Base-by-base conservation (phyloP, 2,888 invertebrate genomes). In the Platycheirus albimanus region DNA sequence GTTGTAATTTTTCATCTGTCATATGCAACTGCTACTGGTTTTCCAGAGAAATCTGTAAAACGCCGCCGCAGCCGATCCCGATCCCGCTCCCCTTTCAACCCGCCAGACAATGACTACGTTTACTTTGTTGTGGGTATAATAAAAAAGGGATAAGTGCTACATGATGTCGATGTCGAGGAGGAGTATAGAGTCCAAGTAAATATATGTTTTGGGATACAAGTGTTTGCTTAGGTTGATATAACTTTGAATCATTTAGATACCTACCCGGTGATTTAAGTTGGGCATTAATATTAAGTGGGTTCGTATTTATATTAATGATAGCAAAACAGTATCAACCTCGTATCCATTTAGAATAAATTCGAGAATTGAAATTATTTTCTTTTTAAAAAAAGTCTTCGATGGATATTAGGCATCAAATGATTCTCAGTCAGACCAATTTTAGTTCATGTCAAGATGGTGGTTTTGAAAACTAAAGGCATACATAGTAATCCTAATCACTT, bases 11-110 rank as follows among this genome's bases (percentile, higher is more conserved):
- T 85, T 86, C 86, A 85, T 85, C 67, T 86, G 84, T 85, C 85
- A 85, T 86, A 85, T 72, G 71, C 76, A 66, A 84, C 71, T 76
- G 86, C 86, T 86, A 86, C 86, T 86, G 86, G 86, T 86, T 85
- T 86, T 86, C 86, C 85, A 84, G 67, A 64, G 86, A 86, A 86
- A 74, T 85, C 24, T 47, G 76, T 78, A 47, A 67, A 61, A 79
- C 51, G 64, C 69, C 71, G 41, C 38, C 15, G 56, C 17, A 36
- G 15, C 58, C 10, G 43, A 49, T n/a, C n/a, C n/a, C n/a, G n/a
- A n/a, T n/a, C n/a, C n/a, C n/a, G n/a, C n/a, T n/a, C n/a, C n/a
- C n/a, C n/a, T n/a, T n/a, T n/a, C n/a, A n/a, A n/a, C n/a, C n/a
- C n/a, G n/a, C n/a, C n/a, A n/a, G n/a, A n/a, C n/a, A n/a, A n/a